phyloP scores from a whole-genome alignment of 2,797 vertebrate genomes.

The Ceryle rudis region DNA sequence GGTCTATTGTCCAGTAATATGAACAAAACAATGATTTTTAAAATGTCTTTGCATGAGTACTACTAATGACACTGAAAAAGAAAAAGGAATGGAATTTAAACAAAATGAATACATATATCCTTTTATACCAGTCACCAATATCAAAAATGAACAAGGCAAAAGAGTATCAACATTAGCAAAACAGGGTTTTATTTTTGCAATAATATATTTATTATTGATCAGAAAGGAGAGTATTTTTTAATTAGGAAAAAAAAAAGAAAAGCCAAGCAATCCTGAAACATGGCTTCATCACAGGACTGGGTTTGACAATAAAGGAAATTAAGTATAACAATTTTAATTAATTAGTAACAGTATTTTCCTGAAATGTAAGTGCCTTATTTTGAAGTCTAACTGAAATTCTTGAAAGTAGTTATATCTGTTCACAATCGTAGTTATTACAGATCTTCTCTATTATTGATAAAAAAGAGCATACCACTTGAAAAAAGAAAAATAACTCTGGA shows the following conservation, averaged over 20 bases:
- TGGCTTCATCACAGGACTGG: neutral
- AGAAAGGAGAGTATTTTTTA: neutral
- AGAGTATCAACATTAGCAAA: neutral
- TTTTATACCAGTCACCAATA: neutral
- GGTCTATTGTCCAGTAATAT: neutral
- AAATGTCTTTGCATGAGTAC: neutral
- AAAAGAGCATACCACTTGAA: neutral
- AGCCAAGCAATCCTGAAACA: neutral
- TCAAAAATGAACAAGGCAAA: neutral
- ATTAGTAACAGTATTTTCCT: neutral
- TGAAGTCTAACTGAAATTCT: neutral
- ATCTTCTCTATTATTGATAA: neutral
- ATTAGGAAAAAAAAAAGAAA: neutral
- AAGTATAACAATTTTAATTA: neutral
- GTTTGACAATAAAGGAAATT: neutral
- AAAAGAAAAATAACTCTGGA: neutral
- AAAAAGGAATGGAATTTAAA: neutral
- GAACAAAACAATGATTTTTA: neutral
- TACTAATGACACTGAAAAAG: neutral
- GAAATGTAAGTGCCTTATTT: neutral
- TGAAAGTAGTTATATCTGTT: neutral
- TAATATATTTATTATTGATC: neutral
- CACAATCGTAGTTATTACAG: neutral
- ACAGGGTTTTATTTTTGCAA: neutral
- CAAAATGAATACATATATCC: neutral